Evolutionary conservation across 2,113 vertebrate species (phyloP), one percentile per base, ranked within the genome.

Genomic region (Spilogale gracilis): DNA sequence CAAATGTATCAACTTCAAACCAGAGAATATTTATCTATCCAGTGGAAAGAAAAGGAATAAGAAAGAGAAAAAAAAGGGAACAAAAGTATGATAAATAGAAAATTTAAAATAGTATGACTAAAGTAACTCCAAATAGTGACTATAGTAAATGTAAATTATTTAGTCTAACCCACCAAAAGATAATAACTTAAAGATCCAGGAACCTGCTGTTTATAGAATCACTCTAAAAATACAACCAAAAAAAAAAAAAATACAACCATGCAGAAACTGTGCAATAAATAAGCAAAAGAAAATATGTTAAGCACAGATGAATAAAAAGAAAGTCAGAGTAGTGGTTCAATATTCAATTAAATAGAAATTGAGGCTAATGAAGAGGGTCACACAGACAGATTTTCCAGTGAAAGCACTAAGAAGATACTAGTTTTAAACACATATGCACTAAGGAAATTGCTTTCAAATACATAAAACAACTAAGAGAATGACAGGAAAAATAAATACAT

Each of bases 311-410:
- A 96, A 73, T 92, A 73, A 94, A 92, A 91, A 92, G 23, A 81
- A 91, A 94, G 38, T 23, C 18, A 65, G 17, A 45, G 43, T 50
- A 56, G 8, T 89, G 38, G 8, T 56, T 85, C 56, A 87, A 18
- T 73, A n/a, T 74, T 20, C 95, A 30, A 79, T 93, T 73, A 93
- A 85, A 50, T 89, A 81, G 14, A 93, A 80, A 63, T 73, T 56
- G 89, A 85, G 23, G 32, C 45, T 73, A 48, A 65, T 21, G 56
- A 96, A 96, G 9, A n/a, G 12, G 67, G 13, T 61, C 32, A 69
- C 30, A 38, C 69, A 60, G 67, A 93, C 60, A 63, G 73, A n/a
- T 56, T 56, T 86, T 23, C 30, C 65, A 73, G 5, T 58, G 21
- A 89, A 80, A 81, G 20, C 23, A 79, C 50, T 80, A 91, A 74